Base-by-base conservation (phyloP, 2,797 vertebrate genomes). In the Pangasius macronema region DNA sequence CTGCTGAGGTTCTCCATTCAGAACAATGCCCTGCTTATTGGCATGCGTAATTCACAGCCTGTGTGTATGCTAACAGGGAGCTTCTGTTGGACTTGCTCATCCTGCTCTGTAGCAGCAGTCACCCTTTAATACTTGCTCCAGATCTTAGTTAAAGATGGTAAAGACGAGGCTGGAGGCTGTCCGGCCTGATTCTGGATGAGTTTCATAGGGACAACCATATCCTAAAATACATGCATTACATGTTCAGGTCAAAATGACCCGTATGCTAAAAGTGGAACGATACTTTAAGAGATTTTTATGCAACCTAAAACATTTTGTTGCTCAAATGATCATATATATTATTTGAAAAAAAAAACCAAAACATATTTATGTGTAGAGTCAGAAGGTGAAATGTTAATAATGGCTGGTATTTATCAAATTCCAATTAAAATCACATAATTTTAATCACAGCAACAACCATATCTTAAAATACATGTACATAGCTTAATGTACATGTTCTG, bases 31-130 rank as follows among this genome's bases (percentile, higher is more conserved):
- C 68, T 90, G 90, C 89, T 92, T 93, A 93, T 91, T 93, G 88
- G 91, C 51, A 84, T 93, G 91, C 90, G 93, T 94, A 92, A 93
- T 93, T 92, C 89, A 93, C 67, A 89, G 93, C 92, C 84, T 36
- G 65, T 67, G 39, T 46, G 20, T 67, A 42, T 65, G 73, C 85
- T 76, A 88, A 86, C 86, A 76, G 67, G 65, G 42, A 24, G 65
- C 14, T 30, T 55, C 27, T 84, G 33, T 11, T 42, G 27, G 83
- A 85, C 82, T 77, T 57, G 22, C 53, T 67, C 61, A 13, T 5
- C 73, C 81, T 83, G 33, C 33, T 42, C 75, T 24, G 75, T 55
- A 82, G 68, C 82, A n/a, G 46, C 14, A 57, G 51, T 90, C 84
- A 53, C 81, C 20, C 53, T 81, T 65, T 42, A 82, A 39, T 59